Evolutionary conservation across 2,888 invertebrate genomes (phyloP).

Genomic region (Tenthredo mesomela): DNA sequence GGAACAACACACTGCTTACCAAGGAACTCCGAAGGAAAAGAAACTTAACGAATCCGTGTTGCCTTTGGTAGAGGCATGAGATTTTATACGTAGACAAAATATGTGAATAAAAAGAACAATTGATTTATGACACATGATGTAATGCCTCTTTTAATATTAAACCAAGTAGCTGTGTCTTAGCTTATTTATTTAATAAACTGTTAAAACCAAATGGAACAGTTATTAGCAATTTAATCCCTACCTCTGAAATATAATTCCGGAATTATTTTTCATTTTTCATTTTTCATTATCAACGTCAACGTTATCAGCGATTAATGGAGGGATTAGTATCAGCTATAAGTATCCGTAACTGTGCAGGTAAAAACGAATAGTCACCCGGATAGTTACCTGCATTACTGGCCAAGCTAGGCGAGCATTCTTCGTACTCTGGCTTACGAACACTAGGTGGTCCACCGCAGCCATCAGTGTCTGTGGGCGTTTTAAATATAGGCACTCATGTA

Average conservation of each 20-base stretch:
- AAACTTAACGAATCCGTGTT: neutral
- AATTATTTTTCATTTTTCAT: neutral
- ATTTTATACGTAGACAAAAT: neutral
- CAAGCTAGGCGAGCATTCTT: neutral
- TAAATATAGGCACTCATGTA: too few relatives aligned
- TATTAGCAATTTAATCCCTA: neutral
- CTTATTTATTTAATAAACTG: conserved; percentile 3
- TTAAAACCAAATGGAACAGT: neutral
- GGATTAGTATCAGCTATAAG: neutral
- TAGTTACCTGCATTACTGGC: neutral
- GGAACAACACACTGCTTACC: conserved; percentile 1
- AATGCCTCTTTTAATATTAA: neutral
- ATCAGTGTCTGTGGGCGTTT: too few relatives aligned
- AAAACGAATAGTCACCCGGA: neutral
- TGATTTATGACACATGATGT: neutral
- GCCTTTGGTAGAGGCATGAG: conserved; percentile 32
- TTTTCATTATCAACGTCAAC: neutral
- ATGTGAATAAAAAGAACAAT: neutral
- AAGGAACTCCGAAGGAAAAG: conserved; percentile 36
- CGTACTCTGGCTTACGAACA: neutral
- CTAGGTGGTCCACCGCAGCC: neutral
- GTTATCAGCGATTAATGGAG: neutral
- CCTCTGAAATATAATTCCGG: neutral
- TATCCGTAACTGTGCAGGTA: neutral
- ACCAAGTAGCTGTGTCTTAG: neutral